phyloP scores from a whole-genome alignment of 2,797 vertebrate species.

The Poeciliopsis infans region DNA sequence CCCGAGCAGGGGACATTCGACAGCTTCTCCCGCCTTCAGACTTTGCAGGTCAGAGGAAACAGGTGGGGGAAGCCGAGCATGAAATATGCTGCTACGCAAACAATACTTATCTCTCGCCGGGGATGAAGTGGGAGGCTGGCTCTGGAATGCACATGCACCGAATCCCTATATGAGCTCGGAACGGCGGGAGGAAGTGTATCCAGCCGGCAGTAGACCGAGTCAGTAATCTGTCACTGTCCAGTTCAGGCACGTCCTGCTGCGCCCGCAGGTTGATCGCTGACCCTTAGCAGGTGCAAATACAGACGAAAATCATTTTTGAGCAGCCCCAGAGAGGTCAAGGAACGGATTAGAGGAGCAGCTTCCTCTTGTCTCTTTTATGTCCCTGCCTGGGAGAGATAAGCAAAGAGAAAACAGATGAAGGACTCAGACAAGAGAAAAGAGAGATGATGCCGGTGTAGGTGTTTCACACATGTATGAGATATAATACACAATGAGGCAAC shows the following conservation, averaged over 20 bases:
- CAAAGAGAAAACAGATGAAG: slow-evolving; percentile 39
- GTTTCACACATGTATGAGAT: slow-evolving; percentile 20
- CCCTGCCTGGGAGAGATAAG: slow-evolving; percentile 52
- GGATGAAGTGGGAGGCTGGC: slow-evolving; percentile 64
- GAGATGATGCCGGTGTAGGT: slow-evolving; percentile 6
- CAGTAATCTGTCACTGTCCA: slow-evolving; percentile 56
- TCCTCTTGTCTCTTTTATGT: slow-evolving; percentile 44
- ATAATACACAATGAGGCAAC: slow-evolving; percentile 53
- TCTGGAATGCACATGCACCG: slow-evolving; percentile 62
- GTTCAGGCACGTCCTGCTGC: slow-evolving; percentile 37
- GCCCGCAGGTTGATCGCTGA: slow-evolving; percentile 51
- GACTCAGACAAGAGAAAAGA: slow-evolving; percentile 32
- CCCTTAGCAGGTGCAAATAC: slow-evolving; percentile 52
- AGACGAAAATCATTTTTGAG: slow-evolving; percentile 55
- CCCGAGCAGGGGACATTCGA: slow-evolving; percentile 48
- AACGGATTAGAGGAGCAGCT: slow-evolving; percentile 56
- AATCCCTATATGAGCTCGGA: slow-evolving; percentile 57
- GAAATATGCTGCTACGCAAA: slow-evolving; percentile 79
- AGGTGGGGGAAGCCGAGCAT: slow-evolving; percentile 77
- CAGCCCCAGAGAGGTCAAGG: slow-evolving; percentile 53
- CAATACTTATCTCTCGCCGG: slow-evolving; percentile 77
- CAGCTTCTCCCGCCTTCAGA: slow-evolving; percentile 69
- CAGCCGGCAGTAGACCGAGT: slow-evolving; percentile 43
- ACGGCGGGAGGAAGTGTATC: slow-evolving; percentile 55
- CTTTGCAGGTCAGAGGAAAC: slow-evolving; percentile 71